Conservation (phyloP, 2,113 vertebrate genomes). For the Cnemophilus loriae region DNA sequence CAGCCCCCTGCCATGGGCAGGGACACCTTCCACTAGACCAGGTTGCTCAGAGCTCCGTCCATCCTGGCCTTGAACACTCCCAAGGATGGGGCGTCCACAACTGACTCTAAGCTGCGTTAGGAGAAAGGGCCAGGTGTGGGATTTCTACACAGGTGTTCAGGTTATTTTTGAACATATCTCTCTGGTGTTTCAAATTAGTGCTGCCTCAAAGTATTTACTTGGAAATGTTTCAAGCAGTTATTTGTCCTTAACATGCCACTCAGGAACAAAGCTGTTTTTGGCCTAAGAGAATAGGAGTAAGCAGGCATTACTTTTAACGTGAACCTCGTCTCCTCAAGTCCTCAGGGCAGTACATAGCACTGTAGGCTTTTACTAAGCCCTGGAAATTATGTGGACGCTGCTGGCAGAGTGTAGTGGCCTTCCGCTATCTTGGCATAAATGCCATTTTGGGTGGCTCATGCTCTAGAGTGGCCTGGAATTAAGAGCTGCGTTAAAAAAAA, state of each 20-base stretch:
- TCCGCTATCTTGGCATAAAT: neutral
- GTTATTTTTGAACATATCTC: neutral
- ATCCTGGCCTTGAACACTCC: neutral
- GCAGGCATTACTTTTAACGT: neutral
- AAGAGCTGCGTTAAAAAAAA: neutral
- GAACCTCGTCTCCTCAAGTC: fast-evolving
- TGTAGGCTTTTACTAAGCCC: neutral
- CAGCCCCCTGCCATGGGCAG: neutral
- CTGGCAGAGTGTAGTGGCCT: neutral
- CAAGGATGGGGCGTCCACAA: neutral
- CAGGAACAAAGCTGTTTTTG: neutral
- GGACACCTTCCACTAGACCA: neutral
- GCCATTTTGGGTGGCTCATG: neutral
- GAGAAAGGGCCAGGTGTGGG: neutral
- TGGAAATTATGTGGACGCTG: neutral
- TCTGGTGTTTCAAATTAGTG: neutral
- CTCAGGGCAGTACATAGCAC: neutral
- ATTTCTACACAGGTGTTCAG: neutral
- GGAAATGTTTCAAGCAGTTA: neutral
- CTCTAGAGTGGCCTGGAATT: neutral
- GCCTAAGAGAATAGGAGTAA: neutral
- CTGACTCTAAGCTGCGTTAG: neutral
- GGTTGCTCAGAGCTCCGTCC: neutral
- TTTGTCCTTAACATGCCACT: neutral
- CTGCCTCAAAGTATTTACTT: neutral